These are phyloP conservation scores for Doryteuthis pealeii DNA, from an alignment of 1,140 invertebrate species.

Conservation along the genomic window DNA sequence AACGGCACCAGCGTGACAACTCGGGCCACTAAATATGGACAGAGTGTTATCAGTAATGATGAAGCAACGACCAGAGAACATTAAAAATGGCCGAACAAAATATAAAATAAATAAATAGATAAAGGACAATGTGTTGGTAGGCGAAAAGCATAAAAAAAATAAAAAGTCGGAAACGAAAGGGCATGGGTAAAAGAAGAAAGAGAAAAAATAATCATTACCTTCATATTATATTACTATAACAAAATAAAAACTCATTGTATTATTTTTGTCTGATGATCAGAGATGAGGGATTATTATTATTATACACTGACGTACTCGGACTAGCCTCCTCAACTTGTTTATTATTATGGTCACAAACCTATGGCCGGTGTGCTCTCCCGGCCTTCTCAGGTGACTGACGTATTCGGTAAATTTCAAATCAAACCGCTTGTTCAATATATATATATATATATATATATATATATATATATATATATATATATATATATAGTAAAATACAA, in stretches of 20 bases:
- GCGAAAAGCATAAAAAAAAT: constrained; percentile 13
- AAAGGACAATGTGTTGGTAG: constrained; percentile 12
- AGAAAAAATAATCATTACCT: not conserved
- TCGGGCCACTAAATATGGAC: not conserved
- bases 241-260: not conserved
- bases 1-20: constrained; percentile 15
- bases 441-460: too few relatives aligned
- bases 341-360: not conserved
- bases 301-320: not conserved
- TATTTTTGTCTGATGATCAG: not conserved
- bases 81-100: constrained; percentile 15
- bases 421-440: too few relatives aligned
- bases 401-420: too few relatives aligned
- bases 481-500: too few relatives aligned
- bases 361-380: not conserved
- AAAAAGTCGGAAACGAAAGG: not conserved
- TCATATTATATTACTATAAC: not conserved
- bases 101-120: constrained; percentile 15
- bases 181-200: not conserved
- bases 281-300: not conserved
- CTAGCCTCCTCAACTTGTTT: not conserved
- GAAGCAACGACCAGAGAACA: not conserved
- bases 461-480: too few relatives aligned
- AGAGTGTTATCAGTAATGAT: not conserved
- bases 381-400: not conserved